A percentile compares a stretch with the other conserved stretches of the same genome.
These are phyloP conservation scores for Temnothorax unifasciatus DNA, from an alignment of 2,888 invertebrate species.

Conservation along the genomic window DNA sequence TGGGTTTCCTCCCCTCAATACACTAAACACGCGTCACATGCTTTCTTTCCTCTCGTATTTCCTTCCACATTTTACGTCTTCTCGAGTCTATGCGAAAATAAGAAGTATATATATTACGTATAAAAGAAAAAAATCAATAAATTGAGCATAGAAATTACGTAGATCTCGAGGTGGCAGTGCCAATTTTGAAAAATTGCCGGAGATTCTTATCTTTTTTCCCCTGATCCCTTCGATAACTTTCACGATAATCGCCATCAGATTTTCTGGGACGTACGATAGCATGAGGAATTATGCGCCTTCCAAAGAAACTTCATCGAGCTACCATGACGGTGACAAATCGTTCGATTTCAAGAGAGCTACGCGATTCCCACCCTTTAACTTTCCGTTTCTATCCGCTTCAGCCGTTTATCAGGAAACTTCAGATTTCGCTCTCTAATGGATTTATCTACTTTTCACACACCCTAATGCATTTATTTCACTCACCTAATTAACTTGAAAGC, in stretches of 20 bases:
- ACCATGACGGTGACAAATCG: conserved; percentile 52
- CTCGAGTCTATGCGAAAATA: neutral
- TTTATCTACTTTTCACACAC: conserved; percentile 23
- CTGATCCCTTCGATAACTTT: conserved; percentile 23
- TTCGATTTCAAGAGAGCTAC: conserved; percentile 40
- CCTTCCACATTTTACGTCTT: neutral
- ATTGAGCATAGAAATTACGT: neutral
- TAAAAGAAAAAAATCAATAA: conserved; percentile 9
- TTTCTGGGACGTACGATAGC: conserved; percentile 3
- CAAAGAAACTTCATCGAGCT: conserved; percentile 31
- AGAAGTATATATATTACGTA: neutral
- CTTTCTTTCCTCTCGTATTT: neutral
- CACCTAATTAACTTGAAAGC: neutral
- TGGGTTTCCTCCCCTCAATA: neutral
- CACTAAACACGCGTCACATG: neutral
- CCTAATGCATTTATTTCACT: conserved; percentile 28
- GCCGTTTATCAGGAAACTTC: conserved; percentile 46
- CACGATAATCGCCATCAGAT: conserved; percentile 34
- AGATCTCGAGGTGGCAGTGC: neutral
- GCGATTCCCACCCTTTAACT: conserved; percentile 35
- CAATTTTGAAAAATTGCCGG: conserved; percentile 7
- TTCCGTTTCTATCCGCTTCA: conserved; percentile 24
- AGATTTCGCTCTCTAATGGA: conserved; percentile 37
- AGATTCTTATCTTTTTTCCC: neutral
- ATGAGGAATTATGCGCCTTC: conserved; percentile 27